phyloP scores from a whole-genome alignment of 2,888 invertebrate genomes.

The Scaptomyza reducta region DNA sequence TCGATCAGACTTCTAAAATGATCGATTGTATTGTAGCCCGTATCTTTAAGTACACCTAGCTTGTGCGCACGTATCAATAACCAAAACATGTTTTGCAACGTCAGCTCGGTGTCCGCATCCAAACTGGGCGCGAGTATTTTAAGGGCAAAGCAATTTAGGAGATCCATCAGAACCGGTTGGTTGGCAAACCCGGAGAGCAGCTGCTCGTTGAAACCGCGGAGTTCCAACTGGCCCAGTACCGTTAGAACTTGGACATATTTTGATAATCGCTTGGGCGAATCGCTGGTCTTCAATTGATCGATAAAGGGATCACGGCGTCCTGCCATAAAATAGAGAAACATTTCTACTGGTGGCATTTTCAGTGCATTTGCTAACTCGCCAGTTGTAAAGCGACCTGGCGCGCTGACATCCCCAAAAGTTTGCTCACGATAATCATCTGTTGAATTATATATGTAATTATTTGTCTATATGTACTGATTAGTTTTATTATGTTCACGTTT shows the following conservation, averaged over 20 bases:
- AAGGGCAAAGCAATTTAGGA: conserved; percentile 55
- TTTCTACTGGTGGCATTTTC: conserved; percentile 68
- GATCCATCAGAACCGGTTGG: conserved; percentile 62
- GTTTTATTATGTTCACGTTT: background rate
- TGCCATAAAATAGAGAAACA: conserved; percentile 69
- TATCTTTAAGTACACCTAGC: conserved; percentile 29
- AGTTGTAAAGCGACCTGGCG: conserved; percentile 29
- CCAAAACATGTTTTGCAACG: conserved; percentile 60
- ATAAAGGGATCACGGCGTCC: conserved; percentile 57
- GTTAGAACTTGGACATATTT: conserved; percentile 65
- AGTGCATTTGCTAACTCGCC: conserved; percentile 43
- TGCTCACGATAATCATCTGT: conserved; percentile 18
- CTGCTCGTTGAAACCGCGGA: conserved; percentile 72
- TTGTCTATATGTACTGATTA: background rate
- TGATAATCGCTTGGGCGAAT: conserved; percentile 64
- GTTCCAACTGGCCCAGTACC: conserved; percentile 67
- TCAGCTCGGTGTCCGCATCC: conserved; percentile 39
- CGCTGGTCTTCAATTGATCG: conserved; percentile 64
- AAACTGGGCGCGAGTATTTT: conserved; percentile 81
- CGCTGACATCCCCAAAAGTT: conserved; percentile 2
- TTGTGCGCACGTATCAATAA: conserved; percentile 63
- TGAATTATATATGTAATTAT: background rate
- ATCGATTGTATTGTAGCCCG: conserved; percentile 48
- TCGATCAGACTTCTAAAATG: conserved; percentile 53
- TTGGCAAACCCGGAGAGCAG: conserved; percentile 60